Conservation (phyloP, 2,113 vertebrate species). For the human (Homo sapiens) region GRCh38 chr14:79710001-79710500, state of each 20-base stretch:
- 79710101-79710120: conserved; percentile 6
- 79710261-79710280: conserved; percentile 24
- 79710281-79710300: neutral
- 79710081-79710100: conserved; percentile 22
- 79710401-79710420: neutral
- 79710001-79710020: neutral
- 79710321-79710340: conserved; percentile 42
- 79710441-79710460: neutral
- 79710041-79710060: neutral
- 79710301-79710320: neutral
- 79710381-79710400: neutral
- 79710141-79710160: neutral
- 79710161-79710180: conserved; percentile 41
- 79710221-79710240: conserved; percentile 38
- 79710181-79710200: conserved; percentile 43
- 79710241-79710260: conserved; percentile 44
- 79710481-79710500: neutral
- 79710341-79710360: neutral
- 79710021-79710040: neutral
- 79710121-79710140: neutral
- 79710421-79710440: neutral
- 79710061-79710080: neutral
- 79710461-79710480: neutral
- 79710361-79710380: neutral
- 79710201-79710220: conserved; percentile 40